Base-by-base conservation (phyloP, 1,140 invertebrate genomes). In the Aphidius ervi region DNA sequence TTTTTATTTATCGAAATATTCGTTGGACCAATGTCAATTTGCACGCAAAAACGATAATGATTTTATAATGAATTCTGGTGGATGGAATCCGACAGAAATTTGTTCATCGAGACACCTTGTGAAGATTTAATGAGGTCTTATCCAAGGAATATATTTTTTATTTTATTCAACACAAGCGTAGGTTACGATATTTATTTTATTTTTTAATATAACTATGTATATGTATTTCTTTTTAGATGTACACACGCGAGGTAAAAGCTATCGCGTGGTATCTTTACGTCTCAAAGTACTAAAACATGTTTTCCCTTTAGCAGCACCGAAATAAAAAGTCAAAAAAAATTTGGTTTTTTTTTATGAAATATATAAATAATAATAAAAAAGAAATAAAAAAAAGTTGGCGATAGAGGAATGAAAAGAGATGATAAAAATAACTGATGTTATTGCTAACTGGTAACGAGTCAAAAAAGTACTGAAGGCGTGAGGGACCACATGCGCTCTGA, bases 371-470 rank as follows among this genome's bases (percentile, higher is more conserved):
- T 7, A 52, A 52, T 37, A 23, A 52, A 5, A 23, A 37, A 52
- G 31, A 4, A 37, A 52, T 31, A 31, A 31, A 31, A 45, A n/a
- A 43, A 16, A 16, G 3, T n/a, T 42, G 23, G 48, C 42, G 45
- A 61, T 40, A 37, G 56, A 57, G 43, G 23, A 42, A 56, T 42
- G 39, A 39, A 49, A 50, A 46, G 74, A 76, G 71, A 73, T 73
- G 73, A 74, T 76, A 75, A 73, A 76, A 74, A 75, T 76, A 75
- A 76, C 68, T 69, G 72, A 74, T 74, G 72, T 74, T 74, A 74
- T 75, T 74, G 73, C 73, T 74, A 74, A 75, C 73, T 69, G 66
- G 65, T 72, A 75, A 74, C 73, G 70, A 74, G 70, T 74, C 66
- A 68, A 74, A 75, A 8, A 52, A 52, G 70, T 63, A 71, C 63